Percentiles rank a stretch among this genome's conserved stretches.
phyloP scores from a whole-genome alignment of 1,140 invertebrate genomes.

The Cotesia typhae region DNA sequence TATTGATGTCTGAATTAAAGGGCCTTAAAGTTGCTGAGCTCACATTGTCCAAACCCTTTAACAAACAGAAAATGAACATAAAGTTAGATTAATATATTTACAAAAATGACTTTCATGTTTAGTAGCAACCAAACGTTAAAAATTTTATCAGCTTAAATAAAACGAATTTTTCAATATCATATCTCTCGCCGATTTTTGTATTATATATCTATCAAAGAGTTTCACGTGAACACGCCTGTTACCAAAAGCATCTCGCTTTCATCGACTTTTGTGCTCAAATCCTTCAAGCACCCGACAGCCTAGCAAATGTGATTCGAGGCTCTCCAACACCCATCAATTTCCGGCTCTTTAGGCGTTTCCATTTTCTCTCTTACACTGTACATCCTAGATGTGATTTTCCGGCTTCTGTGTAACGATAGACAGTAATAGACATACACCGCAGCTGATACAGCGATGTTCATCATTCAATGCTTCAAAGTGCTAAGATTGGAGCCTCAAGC shows the following conservation, averaged over 20 bases:
- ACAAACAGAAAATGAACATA: slow-evolving; percentile 52
- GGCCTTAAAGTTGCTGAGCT: slow-evolving; percentile 68
- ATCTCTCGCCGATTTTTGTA: not conserved
- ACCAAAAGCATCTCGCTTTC: slow-evolving; percentile 29
- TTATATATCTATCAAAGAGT: not conserved
- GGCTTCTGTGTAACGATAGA: slow-evolving; percentile 9
- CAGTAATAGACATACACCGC: slow-evolving; percentile 12
- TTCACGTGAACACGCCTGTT: slow-evolving; percentile 1
- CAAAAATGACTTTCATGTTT: too few species aligned
- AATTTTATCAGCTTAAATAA: not conserved
- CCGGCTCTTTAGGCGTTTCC: slow-evolving; percentile 3
- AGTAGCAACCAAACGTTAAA: not conserved
- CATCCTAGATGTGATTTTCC: slow-evolving; percentile 27
- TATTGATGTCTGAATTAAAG: slow-evolving; percentile 71
- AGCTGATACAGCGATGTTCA: slow-evolving; percentile 23
- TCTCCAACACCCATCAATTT: slow-evolving; percentile 32
- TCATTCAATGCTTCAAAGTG: not conserved
- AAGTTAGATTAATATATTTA: slow-evolving; percentile 1
- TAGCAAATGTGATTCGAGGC: slow-evolving; percentile 34
- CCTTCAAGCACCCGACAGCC: slow-evolving; percentile 28
- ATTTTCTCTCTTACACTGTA: slow-evolving; percentile 13
- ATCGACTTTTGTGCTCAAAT: slow-evolving; percentile 28
- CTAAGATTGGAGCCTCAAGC: not conserved
- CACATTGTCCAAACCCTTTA: slow-evolving; percentile 73
- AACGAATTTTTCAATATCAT: not conserved